phyloP scores from a whole-genome alignment of 2,888 invertebrate species.

The Punctoribates punctum region DNA sequence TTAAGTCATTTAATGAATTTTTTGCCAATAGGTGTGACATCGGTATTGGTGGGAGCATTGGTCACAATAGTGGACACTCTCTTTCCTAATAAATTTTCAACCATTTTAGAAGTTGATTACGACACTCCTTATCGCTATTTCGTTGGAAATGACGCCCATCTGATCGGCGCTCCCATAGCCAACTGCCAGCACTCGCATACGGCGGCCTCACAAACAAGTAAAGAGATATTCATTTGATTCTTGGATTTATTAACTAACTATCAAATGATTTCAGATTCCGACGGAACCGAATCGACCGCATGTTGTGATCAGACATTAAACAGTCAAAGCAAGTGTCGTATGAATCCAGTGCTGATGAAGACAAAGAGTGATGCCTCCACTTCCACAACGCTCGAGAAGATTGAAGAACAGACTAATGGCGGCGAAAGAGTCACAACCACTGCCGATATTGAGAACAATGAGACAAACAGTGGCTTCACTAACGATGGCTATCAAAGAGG shows the following conservation, averaged over 20 bases:
- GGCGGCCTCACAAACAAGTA: not conserved
- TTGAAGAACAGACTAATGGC: not conserved
- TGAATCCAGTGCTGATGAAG: slow-evolving; percentile 23
- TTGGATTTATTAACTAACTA: not conserved
- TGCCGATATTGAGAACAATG: slow-evolving; percentile 24
- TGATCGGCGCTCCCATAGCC: slow-evolving; percentile 39
- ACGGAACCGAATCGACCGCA: slow-evolving; percentile 29
- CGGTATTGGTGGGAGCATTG: slow-evolving; percentile 71
- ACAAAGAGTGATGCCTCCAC: slow-evolving; percentile 42
- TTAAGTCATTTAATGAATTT: not conserved
- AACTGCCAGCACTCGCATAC: not conserved
- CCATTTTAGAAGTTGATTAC: slow-evolving; percentile 84
- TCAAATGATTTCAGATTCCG: slow-evolving; percentile 16
- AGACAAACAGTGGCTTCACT: not conserved
- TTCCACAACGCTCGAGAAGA: slow-evolving; percentile 21
- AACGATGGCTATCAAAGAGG: slow-evolving; percentile 32
- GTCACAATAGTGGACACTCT: slow-evolving; percentile 78
- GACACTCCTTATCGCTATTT: slow-evolving; percentile 72
- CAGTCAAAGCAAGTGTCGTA: not conserved
- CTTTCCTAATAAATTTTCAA: slow-evolving; percentile 86
- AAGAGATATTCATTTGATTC: not conserved
- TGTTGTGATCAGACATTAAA: slow-evolving; percentile 33
- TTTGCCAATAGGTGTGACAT: slow-evolving; percentile 64
- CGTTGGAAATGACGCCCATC: slow-evolving; percentile 47
- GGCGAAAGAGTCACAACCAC: slow-evolving; percentile 14